phyloP scores from a whole-genome alignment of 2,113 vertebrate species.

The Paradisaea rubra region DNA sequence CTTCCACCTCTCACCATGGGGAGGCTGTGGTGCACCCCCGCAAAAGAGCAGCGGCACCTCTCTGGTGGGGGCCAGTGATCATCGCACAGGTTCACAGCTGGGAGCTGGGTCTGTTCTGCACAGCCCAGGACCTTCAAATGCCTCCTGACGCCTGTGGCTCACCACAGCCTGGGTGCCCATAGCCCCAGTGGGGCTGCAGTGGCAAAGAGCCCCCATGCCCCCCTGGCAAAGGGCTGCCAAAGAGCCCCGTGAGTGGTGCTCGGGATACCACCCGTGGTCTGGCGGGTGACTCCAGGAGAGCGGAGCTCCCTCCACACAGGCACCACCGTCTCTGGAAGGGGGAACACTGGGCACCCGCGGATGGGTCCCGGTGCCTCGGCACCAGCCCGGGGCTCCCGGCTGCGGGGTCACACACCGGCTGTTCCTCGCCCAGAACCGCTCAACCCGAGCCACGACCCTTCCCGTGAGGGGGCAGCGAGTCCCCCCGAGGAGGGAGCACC shows the following conservation, averaged over 20 bases:
- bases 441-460: background rate
- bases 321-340: background rate
- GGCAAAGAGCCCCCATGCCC: too few species aligned
- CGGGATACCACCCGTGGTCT: rapidly evolving
- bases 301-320: too few species aligned
- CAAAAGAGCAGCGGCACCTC: background rate
- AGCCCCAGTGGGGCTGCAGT: background rate
- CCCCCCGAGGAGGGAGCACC: background rate
- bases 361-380: background rate
- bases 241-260: background rate
- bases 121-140: background rate
- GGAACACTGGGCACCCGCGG: too few species aligned
- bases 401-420: background rate
- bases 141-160: background rate
- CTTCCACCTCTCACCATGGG: too few species aligned
- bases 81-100: background rate
- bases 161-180: background rate
- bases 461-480: background rate
- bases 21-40: too few species aligned
- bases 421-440: background rate
- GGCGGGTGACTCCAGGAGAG: background rate
- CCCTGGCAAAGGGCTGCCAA: background rate
- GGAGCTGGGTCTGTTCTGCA: background rate
- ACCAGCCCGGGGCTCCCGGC: background rate
- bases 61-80: background rate